Evolutionary conservation across 1,140 invertebrate species (phyloP).

Genomic region (Macrotrachela quadricornifera): DNA sequence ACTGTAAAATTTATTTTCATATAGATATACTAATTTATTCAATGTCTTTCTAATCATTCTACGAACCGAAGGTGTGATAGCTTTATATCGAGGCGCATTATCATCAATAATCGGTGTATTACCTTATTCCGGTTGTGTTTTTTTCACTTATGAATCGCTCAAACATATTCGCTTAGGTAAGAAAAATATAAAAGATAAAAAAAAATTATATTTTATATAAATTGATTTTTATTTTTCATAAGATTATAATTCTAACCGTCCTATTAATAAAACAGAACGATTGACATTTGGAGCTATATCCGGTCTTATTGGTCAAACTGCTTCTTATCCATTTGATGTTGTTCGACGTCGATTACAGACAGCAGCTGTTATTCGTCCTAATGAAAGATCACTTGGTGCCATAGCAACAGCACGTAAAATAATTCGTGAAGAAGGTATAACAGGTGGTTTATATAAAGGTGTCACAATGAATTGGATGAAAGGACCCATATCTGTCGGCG

Average conservation of each 20-base stretch:
- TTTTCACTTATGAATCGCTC: constrained; percentile 85
- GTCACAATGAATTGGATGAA: constrained; percentile 98
- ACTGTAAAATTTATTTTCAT: too few relatives aligned
- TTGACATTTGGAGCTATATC: constrained; percentile 67
- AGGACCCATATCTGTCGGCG: constrained; percentile 88
- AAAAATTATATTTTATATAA: constrained; percentile 2
- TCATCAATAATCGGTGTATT: constrained; percentile 80
- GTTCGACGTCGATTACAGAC: constrained; percentile 70
- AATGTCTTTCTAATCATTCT: constrained; percentile 64
- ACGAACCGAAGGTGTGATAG: constrained; percentile 48
- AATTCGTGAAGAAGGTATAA: constrained; percentile 58
- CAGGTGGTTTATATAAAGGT: constrained; percentile 77
- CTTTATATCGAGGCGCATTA: constrained; percentile 63
- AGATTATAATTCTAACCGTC: not conserved
- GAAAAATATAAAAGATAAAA: not conserved
- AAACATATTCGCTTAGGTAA: constrained; percentile 55
- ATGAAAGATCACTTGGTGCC: constrained; percentile 14
- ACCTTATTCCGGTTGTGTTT: constrained; percentile 85
- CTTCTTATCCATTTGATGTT: constrained; percentile 84
- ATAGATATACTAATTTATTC: constrained; percentile 20
- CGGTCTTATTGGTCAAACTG: constrained; percentile 74
- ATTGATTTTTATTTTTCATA: not conserved
- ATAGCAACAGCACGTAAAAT: constrained; percentile 10
- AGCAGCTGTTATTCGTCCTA: constrained; percentile 26
- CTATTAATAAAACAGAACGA: constrained; percentile 24